Conservation (phyloP, 2,888 invertebrate genomes). For the Cetonia aurata region DNA sequence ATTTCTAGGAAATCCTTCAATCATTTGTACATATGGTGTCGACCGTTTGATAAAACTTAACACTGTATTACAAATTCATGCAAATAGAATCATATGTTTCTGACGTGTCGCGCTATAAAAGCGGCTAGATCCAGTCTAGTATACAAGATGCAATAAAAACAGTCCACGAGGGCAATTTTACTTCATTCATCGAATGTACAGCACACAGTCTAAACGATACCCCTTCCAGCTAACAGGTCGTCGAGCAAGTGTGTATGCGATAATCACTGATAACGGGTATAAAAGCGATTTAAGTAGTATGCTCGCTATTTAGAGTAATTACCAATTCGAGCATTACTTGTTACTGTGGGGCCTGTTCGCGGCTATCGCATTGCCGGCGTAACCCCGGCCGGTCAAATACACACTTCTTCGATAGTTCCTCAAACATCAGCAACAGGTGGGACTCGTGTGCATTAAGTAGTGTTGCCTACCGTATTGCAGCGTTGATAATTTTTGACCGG, state of each 20-base stretch:
- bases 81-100: constrained; percentile 15
- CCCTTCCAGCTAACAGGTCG: constrained; percentile 33
- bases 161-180: not conserved
- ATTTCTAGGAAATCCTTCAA: too few species aligned
- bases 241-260: constrained; percentile 29
- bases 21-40: not conserved
- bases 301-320: constrained; percentile 31
- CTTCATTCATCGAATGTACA: constrained; percentile 37
- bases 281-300: constrained; percentile 21
- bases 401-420: not conserved
- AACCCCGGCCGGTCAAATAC: constrained; percentile 38
- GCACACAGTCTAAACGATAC: constrained; percentile 28
- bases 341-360: constrained; percentile 38
- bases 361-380: constrained; percentile 26
- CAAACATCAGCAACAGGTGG: constrained; percentile 25
- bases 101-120: constrained; percentile 19
- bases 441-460: constrained; percentile 16
- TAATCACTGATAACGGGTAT: constrained; percentile 36
- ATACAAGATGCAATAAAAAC: constrained; percentile 28
- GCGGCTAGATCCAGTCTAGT: constrained; percentile 40
- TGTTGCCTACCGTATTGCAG: constrained; percentile 21
- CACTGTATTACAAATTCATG: constrained; percentile 5
- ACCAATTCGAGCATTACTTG: constrained; percentile 28
- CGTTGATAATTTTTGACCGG: constrained; percentile 37
- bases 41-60: not conserved